Conservation (phyloP, 2,888 invertebrate species). For the Strigamia maritima region DNA sequence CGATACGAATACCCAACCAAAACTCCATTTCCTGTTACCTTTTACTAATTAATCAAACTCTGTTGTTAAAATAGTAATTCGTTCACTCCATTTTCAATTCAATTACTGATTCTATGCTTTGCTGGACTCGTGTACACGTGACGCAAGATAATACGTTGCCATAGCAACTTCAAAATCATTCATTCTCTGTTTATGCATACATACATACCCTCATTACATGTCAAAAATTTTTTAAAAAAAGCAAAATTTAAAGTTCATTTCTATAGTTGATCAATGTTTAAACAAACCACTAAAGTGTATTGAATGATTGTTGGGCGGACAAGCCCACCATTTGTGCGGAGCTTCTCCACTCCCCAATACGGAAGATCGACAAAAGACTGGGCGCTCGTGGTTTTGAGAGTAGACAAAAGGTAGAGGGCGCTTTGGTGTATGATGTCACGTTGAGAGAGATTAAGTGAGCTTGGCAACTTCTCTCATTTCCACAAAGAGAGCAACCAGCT, state of each 20-base stretch:
- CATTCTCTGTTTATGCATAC: too few relatives aligned
- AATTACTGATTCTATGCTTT: too few relatives aligned
- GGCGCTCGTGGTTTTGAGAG: neutral
- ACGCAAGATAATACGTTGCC: too few relatives aligned
- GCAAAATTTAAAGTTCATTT: neutral
- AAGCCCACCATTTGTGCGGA: neutral
- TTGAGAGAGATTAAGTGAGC: neutral
- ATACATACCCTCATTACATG: too few relatives aligned
- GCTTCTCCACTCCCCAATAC: neutral
- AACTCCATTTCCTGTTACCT: too few relatives aligned
- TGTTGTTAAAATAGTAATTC: too few relatives aligned
- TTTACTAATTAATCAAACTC: too few relatives aligned
- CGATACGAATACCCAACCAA: too few relatives aligned
- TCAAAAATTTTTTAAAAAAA: too few relatives aligned
- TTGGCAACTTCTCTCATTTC: neutral
- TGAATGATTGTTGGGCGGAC: neutral
- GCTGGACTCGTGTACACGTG: too few relatives aligned
- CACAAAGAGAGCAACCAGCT: neutral
- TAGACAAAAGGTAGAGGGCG: neutral
- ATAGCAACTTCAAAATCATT: too few relatives aligned
- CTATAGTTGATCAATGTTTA: neutral
- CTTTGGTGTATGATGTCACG: neutral
- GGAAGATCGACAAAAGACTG: neutral
- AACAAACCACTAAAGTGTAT: neutral
- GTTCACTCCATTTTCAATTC: too few relatives aligned